Evolutionary conservation across 2,888 invertebrate genomes (phyloP), one percentile per base, ranked within the genome.

Genomic region (Diaperis boleti): DNA sequence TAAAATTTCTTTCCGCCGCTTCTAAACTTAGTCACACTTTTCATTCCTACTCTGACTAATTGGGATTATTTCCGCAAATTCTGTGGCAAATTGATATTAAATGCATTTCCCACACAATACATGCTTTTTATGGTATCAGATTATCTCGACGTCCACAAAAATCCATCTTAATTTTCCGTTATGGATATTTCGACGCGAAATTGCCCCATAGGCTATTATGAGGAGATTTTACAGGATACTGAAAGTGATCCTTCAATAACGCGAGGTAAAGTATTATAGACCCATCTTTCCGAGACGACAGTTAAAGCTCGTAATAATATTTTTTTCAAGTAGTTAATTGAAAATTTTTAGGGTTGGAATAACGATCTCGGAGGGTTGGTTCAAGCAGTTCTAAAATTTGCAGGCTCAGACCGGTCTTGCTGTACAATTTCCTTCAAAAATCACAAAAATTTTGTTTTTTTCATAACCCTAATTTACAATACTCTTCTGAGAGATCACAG

Each of bases 1-100:
- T n/a, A n/a, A n/a, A n/a, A n/a, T n/a, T n/a, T n/a, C n/a, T n/a
- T n/a, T n/a, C n/a, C n/a, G n/a, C n/a, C n/a, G n/a, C n/a, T n/a
- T n/a, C n/a, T n/a, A n/a, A n/a, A n/a, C n/a, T n/a, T n/a, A n/a
- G n/a, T n/a, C n/a, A n/a, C n/a, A n/a, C n/a, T n/a, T n/a, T n/a
- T n/a, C n/a, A n/a, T n/a, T n/a, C n/a, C n/a, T n/a, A n/a, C n/a
- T n/a, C n/a, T n/a, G n/a, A n/a, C n/a, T n/a, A n/a, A n/a, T n/a
- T n/a, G n/a, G 26, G 26, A 26, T 26, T 26, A 26, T 5, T 2
- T n/a, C 26, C 3, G 6, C 3, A 26, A 26, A 26, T 6, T 2
- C 26, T 37, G 8, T 50, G 50, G 35, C 50, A 50, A 50, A 50
- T 50, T 50, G 50, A 50, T 33, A 50, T 50, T 50, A 50, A 50